Percentiles rank a stretch among this genome's conserved stretches.
phyloP scores from a whole-genome alignment of 1,140 invertebrate genomes.

The Penaeus chinensis region DNA sequence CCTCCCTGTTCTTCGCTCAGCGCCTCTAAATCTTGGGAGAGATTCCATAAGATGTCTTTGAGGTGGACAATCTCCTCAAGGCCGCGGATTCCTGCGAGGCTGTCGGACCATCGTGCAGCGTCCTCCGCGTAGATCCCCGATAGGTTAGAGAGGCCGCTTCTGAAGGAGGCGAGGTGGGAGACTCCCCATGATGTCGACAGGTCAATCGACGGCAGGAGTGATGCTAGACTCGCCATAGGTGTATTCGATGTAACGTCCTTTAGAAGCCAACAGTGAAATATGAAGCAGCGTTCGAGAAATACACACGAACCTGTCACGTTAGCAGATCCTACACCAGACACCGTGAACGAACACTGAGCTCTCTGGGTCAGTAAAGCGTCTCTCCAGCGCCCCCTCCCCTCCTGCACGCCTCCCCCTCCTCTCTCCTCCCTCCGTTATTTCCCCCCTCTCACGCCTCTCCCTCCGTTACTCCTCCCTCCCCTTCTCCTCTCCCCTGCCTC shows the following conservation, averaged over 20 bases:
- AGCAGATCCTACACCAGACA: too few relatives aligned
- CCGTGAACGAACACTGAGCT: too few relatives aligned
- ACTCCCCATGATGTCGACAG: constrained; percentile 14
- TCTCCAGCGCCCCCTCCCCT: background rate
- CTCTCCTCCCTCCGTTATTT: background rate
- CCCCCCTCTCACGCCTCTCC: background rate
- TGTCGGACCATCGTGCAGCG: too few relatives aligned
- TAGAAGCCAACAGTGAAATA: too few relatives aligned
- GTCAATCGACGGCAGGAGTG: constrained; percentile 13
- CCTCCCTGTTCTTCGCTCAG: background rate
- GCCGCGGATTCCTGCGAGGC: background rate
- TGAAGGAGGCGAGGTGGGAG: constrained; percentile 18
- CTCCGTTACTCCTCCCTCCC: background rate
- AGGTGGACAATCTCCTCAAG: background rate
- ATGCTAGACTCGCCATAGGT: constrained; percentile 22
- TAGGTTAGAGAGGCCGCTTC: constrained; percentile 30
- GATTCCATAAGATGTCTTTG: background rate
- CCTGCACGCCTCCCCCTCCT: background rate
- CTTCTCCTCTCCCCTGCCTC: background rate
- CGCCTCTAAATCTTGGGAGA: constrained; percentile 16
- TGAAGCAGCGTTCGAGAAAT: too few relatives aligned
- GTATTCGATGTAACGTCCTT: too few relatives aligned
- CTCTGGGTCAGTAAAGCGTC: too few relatives aligned
- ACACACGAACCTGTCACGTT: too few relatives aligned
- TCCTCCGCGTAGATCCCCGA: background rate